Evolutionary conservation across 92 coral and sea anemone genomes (phyloP).

Genomic region (Palythoa heliodiscus): DNA sequence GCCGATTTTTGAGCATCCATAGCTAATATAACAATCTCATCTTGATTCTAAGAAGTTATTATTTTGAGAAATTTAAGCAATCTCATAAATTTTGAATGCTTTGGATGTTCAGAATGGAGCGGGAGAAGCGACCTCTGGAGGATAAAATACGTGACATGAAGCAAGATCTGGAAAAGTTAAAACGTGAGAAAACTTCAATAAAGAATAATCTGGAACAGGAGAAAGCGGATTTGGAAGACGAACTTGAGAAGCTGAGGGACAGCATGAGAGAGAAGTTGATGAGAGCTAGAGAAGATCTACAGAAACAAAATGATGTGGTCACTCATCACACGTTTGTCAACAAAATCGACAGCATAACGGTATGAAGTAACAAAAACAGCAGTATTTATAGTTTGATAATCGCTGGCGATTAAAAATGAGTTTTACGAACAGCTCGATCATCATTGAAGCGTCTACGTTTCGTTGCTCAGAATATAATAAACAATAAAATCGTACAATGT

Average conservation of each 20-base stretch:
- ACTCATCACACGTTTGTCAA: slow-evolving; percentile 20
- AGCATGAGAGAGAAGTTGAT: slow-evolving; percentile 69
- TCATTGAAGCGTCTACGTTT: no score
- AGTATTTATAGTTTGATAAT: neutral
- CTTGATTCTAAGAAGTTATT: no score
- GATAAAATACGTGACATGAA: slow-evolving; percentile 79
- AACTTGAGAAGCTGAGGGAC: slow-evolving; percentile 63
- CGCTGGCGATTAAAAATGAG: neutral
- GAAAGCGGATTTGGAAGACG: slow-evolving; percentile 75
- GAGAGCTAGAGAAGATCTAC: slow-evolving; percentile 75
- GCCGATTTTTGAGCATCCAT: no score
- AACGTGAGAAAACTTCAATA: slow-evolving; percentile 70
- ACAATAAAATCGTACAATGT: no score
- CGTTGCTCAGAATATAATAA: no score
- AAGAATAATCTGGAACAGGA: slow-evolving; percentile 71
- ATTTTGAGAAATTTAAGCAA: neutral
- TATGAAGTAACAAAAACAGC: neutral
- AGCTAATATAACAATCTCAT: no score
- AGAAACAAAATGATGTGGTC: slow-evolving; percentile 61
- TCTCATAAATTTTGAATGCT: neutral
- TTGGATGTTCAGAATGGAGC: slow-evolving; percentile 58
- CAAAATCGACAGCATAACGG: slow-evolving; percentile 31
- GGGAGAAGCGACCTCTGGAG: slow-evolving; percentile 84
- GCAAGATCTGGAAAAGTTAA: slow-evolving; percentile 72
- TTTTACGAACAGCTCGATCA: no score